Conservation (phyloP, 2,797 vertebrate species). For the Pteropus rufus region DNA sequence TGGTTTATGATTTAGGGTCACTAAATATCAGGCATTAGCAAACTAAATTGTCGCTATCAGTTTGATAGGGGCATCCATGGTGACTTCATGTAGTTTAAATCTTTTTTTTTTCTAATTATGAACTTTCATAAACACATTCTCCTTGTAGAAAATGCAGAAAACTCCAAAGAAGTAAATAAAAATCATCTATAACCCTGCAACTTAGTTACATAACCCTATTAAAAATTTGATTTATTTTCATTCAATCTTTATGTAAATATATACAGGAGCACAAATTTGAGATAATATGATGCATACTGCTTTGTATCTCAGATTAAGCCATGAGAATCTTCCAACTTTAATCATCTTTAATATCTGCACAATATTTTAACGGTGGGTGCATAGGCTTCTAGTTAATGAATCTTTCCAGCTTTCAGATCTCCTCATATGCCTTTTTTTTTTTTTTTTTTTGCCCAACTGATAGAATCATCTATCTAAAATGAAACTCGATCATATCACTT, state of each 20-base stretch:
- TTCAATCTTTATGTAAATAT: background rate
- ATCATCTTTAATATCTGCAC: background rate
- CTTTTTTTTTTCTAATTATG: slow-evolving; percentile 13
- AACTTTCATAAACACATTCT: background rate
- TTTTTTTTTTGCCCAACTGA: background rate
- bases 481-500: slow-evolving; percentile 13
- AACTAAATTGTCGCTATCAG: slow-evolving; percentile 33
- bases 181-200: background rate
- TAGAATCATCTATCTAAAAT: background rate
- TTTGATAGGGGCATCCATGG: background rate
- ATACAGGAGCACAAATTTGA: background rate
- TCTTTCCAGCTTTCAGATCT: background rate
- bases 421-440: background rate
- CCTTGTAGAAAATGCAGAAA: slow-evolving; percentile 7
- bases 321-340: background rate
- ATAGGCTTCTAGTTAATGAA: background rate
- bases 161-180: slow-evolving; percentile 19
- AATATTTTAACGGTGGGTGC: background rate
- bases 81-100: background rate
- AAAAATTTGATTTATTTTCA: slow-evolving; percentile 27
- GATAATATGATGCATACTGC: background rate
- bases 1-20: slow-evolving; percentile 53
- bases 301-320: background rate
- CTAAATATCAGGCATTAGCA: slow-evolving; percentile 45
- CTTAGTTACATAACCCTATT: slow-evolving; percentile 5